Evolutionary conservation across 2,113 vertebrate genomes (phyloP), one percentile per base, ranked within the genome.

Genomic region (Colinus virginianus): DNA sequence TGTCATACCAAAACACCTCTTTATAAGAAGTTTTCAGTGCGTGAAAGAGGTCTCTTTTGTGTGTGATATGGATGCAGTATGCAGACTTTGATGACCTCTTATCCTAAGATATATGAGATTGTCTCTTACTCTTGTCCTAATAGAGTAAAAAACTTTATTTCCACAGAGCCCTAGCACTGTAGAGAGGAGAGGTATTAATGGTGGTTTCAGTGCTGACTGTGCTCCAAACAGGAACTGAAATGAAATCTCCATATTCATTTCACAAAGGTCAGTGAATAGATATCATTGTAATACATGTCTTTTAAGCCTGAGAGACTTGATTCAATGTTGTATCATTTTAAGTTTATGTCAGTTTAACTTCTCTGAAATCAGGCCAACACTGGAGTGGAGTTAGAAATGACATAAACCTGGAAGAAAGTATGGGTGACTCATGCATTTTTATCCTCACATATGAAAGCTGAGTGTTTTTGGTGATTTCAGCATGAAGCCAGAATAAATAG

Each of bases 191-290:
- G 17, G 11, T 25, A 9, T 83, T 55, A 20, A 12, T 40, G 79
- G 18, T 63, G 68, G 78, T 51, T 80, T 49, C 82, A 59, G 76
- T 25, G 55, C 78, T 51, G 68, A 23, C 45, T 30, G 25, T 36
- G 46, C 78, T 77, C 76, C 68, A 79, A 68, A 66, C 13, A 43
- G 36, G 74, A 85, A 12, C 38, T 53, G 66, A 84, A 42, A 62
- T 38, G 49, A 85, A 85, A 94, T 91, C 68, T 93, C 81, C 94
- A 90, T 86, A 90, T 80, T 88, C 32, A 71, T 89, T 90, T 77
- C 78, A 77, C 67, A 90, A 87, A 96, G 71, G 92, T 90, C 89
- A 92, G 10, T 3, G 7, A 70, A 51, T 64, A 92, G 84, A 32
- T 70, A 87, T 36, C 78, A 40, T 25, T 91, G 81, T 43, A 79